phyloP scores from a whole-genome alignment of 2,888 invertebrate species.

The Patella ulyssiponensis region DNA sequence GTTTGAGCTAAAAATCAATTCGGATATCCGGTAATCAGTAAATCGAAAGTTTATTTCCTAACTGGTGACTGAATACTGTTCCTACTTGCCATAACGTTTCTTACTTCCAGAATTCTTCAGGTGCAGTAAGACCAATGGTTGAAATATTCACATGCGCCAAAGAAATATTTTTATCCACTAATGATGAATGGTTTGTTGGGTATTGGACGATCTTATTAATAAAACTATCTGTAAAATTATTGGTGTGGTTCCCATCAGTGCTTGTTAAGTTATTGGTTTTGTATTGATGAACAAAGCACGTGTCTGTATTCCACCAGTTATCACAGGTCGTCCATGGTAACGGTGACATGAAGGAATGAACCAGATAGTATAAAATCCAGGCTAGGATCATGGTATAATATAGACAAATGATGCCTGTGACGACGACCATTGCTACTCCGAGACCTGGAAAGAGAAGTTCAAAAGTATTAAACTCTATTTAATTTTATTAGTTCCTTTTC shows the following conservation, averaged over 20 bases:
- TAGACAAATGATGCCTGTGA: conserved; percentile 2
- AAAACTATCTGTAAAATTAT: neutral
- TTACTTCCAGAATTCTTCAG: conserved; percentile 5
- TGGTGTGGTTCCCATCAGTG: neutral
- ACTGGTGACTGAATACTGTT: no score
- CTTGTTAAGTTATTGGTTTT: neutral
- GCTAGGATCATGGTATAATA: conserved; percentile 24
- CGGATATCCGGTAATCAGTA: no score
- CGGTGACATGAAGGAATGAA: conserved; percentile 14
- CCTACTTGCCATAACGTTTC: neutral
- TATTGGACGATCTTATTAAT: no score
- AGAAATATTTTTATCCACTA: no score
- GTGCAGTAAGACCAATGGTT: neutral
- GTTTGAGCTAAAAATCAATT: no score
- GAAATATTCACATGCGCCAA: no score
- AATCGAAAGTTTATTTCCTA: no score
- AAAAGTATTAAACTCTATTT: neutral
- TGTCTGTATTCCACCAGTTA: conserved; percentile 23
- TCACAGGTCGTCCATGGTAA: conserved; percentile 28
- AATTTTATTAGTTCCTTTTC: neutral
- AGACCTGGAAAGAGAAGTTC: conserved; percentile 4
- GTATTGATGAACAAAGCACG: conserved; percentile 10
- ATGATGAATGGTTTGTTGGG: no score
- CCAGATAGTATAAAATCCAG: conserved; percentile 29
- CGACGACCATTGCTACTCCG: conserved; percentile 12